Conservation (phyloP, 2,888 invertebrate genomes). For the Cerceris ruficornis region DNA sequence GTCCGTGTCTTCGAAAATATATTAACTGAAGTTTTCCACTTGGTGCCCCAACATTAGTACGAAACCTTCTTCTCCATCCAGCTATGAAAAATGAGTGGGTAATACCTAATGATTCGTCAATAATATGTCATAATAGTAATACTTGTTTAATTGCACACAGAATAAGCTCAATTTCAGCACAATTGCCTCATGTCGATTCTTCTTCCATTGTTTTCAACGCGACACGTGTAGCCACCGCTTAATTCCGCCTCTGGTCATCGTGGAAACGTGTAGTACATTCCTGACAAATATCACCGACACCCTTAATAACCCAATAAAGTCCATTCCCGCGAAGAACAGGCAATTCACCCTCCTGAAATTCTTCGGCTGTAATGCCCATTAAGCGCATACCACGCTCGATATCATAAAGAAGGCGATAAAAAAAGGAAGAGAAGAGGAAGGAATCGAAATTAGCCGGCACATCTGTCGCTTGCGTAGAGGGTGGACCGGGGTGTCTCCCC, state of each 20-base stretch:
- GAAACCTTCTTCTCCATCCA: neutral
- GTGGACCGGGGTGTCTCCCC: conserved; percentile 20
- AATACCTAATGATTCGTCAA: too few relatives aligned
- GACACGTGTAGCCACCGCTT: conserved; percentile 6
- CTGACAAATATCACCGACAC: conserved; percentile 28
- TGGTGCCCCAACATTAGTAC: neutral
- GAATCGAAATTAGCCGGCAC: conserved; percentile 71
- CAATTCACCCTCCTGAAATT: conserved; percentile 59
- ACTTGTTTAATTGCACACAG: too few relatives aligned
- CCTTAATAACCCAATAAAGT: conserved; percentile 36
- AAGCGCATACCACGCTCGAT: conserved; percentile 68
- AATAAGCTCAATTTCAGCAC: neutral
- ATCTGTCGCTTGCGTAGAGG: conserved; percentile 69
- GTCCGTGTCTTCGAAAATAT: neutral
- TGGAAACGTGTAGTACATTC: neutral
- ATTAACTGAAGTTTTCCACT: neutral
- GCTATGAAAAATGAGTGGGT: neutral
- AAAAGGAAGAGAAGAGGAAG: conserved; percentile 11
- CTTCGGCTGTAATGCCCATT: conserved; percentile 66
- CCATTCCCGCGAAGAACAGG: conserved; percentile 28
- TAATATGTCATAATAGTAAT: too few relatives aligned
- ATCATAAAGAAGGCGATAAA: conserved; percentile 22
- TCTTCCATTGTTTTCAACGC: neutral
- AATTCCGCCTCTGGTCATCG: neutral
- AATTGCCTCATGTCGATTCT: too few relatives aligned